phyloP scores from a whole-genome alignment of 2,113 vertebrate species.

The Menidia beryllina region DNA sequence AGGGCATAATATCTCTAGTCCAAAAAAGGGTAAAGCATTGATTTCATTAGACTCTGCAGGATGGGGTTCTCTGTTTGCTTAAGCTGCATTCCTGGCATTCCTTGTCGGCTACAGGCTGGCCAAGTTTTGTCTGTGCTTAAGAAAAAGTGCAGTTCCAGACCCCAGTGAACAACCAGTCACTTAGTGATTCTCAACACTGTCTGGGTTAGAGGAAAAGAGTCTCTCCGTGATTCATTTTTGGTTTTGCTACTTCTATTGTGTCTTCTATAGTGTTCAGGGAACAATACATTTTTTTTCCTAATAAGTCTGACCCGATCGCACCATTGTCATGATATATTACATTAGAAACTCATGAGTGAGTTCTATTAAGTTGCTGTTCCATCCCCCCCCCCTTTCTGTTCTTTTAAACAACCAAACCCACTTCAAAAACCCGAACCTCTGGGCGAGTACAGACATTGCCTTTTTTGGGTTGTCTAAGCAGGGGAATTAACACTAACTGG shows the following conservation, averaged over 20 bases:
- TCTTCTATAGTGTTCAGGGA: too few species aligned
- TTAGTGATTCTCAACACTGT: slow-evolving; percentile 20
- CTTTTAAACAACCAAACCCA: neutral
- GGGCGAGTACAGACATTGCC: slow-evolving; percentile 13
- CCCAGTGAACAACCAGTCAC: slow-evolving; percentile 25
- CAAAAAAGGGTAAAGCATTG: slow-evolving; percentile 63
- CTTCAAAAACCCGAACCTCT: neutral
- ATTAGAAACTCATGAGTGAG: neutral
- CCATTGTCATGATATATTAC: neutral
- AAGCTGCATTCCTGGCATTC: slow-evolving; percentile 83
- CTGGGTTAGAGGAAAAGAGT: slow-evolving; percentile 3
- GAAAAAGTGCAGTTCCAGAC: slow-evolving; percentile 39
- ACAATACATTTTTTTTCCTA: too few species aligned
- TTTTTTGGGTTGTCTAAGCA: slow-evolving; percentile 7
- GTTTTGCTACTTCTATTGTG: neutral
- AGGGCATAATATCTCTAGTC: slow-evolving; percentile 21
- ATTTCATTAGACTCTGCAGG: slow-evolving; percentile 75
- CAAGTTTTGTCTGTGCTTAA: slow-evolving; percentile 68
- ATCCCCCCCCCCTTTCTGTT: neutral
- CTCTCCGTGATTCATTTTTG: slow-evolving; percentile 1
- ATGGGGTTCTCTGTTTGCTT: slow-evolving; percentile 79
- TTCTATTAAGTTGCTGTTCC: neutral
- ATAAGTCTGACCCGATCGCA: too few species aligned
- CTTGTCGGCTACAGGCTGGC: slow-evolving; percentile 64
- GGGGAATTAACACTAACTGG: neutral